Conservation (phyloP, 2,113 vertebrate genomes). For the Erinaceus europaeus region DNA sequence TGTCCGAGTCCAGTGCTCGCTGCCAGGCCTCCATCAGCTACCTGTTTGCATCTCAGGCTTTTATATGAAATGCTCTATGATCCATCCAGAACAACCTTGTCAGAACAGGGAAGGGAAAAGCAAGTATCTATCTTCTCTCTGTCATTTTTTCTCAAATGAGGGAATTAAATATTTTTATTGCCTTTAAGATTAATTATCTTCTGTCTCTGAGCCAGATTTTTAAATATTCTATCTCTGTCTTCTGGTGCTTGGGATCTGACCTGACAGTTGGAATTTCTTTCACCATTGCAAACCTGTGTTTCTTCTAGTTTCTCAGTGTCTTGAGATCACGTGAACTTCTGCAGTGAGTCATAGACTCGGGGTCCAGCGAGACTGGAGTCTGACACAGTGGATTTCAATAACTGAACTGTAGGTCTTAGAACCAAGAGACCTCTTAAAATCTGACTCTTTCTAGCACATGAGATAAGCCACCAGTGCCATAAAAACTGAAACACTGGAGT, state of each 20-base stretch:
- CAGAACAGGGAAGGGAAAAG: conserved; percentile 51
- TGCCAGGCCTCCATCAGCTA: background rate
- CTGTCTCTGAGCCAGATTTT: conserved; percentile 39
- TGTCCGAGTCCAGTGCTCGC: background rate
- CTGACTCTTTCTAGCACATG: background rate
- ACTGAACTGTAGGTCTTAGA: background rate
- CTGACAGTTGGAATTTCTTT: conserved; percentile 30
- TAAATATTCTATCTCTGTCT: conserved; percentile 47
- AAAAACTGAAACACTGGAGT: background rate
- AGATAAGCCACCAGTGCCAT: conserved; percentile 13
- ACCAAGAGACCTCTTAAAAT: background rate
- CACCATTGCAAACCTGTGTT: background rate
- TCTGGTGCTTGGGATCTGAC: conserved; percentile 36
- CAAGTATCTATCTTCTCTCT: conserved; percentile 65
- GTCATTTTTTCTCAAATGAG: conserved; percentile 63
- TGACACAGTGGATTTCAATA: background rate
- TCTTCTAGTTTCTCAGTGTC: conserved; percentile 8
- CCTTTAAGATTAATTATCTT: conserved; percentile 72
- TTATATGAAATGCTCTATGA: conserved; percentile 34
- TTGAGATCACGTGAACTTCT: background rate
- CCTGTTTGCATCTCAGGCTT: conserved; percentile 37
- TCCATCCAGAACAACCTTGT: conserved; percentile 49
- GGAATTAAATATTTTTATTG: conserved; percentile 76
- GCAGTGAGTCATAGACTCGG: background rate
- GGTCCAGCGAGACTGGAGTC: background rate